phyloP scores from a whole-genome alignment of 2,797 vertebrate species.

The Lutjanus argentimaculatus region DNA sequence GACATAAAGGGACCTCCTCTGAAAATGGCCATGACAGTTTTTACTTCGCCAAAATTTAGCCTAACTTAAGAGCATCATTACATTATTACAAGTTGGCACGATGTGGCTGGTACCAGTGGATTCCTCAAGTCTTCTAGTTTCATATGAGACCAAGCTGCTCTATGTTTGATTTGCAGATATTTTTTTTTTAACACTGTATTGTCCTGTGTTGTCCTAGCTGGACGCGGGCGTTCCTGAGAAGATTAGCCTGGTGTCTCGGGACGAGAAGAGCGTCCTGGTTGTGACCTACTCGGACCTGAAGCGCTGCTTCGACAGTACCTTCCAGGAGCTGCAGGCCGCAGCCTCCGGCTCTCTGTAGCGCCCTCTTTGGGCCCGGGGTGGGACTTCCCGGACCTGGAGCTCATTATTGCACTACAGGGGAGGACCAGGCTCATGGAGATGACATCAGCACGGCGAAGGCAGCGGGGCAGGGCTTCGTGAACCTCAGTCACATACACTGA shows the following conservation, averaged over 20 bases:
- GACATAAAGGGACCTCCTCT: no score
- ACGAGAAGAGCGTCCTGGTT: constrained; percentile 99
- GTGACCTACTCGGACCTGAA: constrained; percentile 99
- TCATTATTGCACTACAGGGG: constrained; percentile 97
- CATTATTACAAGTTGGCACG: no score
- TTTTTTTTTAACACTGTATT: neutral
- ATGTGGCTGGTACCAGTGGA: no score
- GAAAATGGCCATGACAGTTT: no score
- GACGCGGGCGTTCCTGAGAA: constrained; percentile 99
- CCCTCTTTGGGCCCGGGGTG: constrained; percentile 74
- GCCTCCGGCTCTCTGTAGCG: constrained; percentile 98
- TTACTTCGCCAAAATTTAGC: no score
- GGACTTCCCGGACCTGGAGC: constrained; percentile 85
- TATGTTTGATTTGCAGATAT: neutral
- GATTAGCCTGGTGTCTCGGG: constrained; percentile 98
- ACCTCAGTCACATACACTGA: constrained; percentile 98
- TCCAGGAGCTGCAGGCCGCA: constrained; percentile 97
- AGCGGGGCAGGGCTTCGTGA: constrained; percentile 92
- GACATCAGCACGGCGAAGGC: constrained; percentile 83
- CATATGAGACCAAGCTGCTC: neutral
- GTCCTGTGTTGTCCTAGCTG: constrained; percentile 84
- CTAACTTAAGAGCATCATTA: no score
- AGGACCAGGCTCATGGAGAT: constrained; percentile 82
- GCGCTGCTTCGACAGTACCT: constrained; percentile 99
- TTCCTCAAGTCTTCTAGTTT: no score